Evolutionary conservation across 2,888 invertebrate genomes (phyloP).

Genomic region (Lochmaea capreae): DNA sequence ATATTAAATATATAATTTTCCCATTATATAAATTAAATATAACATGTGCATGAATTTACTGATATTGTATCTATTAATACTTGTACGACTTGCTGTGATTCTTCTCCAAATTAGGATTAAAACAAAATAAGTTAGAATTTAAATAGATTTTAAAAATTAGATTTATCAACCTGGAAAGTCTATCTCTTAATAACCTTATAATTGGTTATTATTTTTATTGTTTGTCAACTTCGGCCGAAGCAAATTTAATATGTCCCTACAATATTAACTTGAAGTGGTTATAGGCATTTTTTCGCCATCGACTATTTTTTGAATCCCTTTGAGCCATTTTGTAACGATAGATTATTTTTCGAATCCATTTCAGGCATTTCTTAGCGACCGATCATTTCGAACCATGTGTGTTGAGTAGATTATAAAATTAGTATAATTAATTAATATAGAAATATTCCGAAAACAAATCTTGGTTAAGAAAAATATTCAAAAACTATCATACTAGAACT

Average conservation of each 20-base stretch:
- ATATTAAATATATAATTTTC: conserved; percentile 26
- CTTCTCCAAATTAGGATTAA: conserved; percentile 43
- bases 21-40: conserved; percentile 35
- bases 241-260: background rate
- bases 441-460: too few relatives aligned
- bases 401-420: too few relatives aligned
- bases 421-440: too few relatives aligned
- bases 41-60: conserved; percentile 45
- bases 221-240: background rate
- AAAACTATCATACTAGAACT: too few relatives aligned
- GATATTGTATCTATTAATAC: conserved; percentile 45
- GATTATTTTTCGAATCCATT: too few relatives aligned
- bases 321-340: too few relatives aligned
- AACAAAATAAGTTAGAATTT: conserved; percentile 16
- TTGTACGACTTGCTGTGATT: conserved; percentile 55
- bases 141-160: conserved; percentile 35
- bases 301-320: too few relatives aligned
- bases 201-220: background rate
- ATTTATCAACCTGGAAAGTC: background rate
- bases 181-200: conserved; percentile 1
- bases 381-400: too few relatives aligned
- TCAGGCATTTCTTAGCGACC: too few relatives aligned
- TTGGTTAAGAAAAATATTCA: too few relatives aligned
- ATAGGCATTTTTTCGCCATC: too few relatives aligned
- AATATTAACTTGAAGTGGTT: too few relatives aligned